Evolutionary conservation across 2,888 invertebrate genomes (phyloP), one percentile per base, ranked within the genome.

Genomic region (Euproctis similis): DNA sequence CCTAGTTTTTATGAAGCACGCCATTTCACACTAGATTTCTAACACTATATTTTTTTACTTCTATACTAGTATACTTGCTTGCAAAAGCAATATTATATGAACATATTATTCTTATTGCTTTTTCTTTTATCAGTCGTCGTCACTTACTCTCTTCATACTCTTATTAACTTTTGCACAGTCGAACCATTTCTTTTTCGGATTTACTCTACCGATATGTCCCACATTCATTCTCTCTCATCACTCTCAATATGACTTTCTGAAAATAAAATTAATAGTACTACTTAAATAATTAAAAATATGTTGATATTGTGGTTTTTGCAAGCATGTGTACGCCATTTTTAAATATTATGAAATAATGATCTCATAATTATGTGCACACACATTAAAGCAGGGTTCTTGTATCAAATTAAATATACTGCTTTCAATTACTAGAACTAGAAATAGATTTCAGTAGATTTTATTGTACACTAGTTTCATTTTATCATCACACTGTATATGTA

Each of bases 351-450:
- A 21, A 41, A 39, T 36, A 47, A 53, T 57, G 65, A 72, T 70
- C 66, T 70, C 65, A 59, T 61, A 46, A 55, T 37, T 42, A 52
- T 52, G 52, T 59, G 62, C 71, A 74, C 66, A 70, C 50, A 55
- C 56, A 50, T 42, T 46, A 68, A 76, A 64, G 68, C 78, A 81
- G 80, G 78, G 77, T 77, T 72, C 9, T 43, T 59, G 33, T 51
- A 53, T 54, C 12, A 41, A 49, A 49, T 57, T 58, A 53, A 65
- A 53, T n/a, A n/a, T 56, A 62, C 63, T 69, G 74, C 78, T 80
- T n/a, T 78, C 75, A 77, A 80, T 78, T 77, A 77, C 48, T 78
- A 74, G 70, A 43, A 36, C 33, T 64, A 57, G 46, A 56, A 47
- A 43, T 47, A 53, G 68, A 59, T 70, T 75, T 74, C 68, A 70